Evolutionary conservation across 2,113 vertebrate genomes (phyloP).

Genomic region (Todiramphus saurophagus): DNA sequence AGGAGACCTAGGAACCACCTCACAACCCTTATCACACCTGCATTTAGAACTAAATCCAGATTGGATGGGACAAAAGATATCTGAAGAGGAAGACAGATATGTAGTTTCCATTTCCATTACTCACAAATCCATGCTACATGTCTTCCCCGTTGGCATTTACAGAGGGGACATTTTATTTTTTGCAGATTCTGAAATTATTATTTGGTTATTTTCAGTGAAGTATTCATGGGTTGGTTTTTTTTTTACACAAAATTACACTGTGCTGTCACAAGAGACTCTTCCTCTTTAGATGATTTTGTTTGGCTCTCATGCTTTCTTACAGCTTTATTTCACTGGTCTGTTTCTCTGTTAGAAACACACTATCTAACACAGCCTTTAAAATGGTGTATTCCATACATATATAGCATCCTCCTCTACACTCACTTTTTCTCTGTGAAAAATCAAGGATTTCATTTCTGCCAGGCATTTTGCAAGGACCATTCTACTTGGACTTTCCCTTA

Average conservation of each 20-base stretch:
- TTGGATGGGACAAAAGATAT: background rate
- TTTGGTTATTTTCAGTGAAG: background rate
- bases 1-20: background rate
- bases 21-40: background rate
- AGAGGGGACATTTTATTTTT: background rate
- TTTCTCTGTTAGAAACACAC: constrained; percentile 3
- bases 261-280: background rate
- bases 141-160: background rate
- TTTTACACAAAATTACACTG: background rate
- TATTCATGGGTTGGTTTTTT: background rate
- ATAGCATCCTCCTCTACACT: constrained; percentile 9
- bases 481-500: background rate
- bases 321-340: constrained; percentile 13
- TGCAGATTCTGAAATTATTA: background rate
- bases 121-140: background rate
- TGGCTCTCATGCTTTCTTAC: background rate
- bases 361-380: constrained; percentile 14
- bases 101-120: background rate
- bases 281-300: constrained; percentile 1
- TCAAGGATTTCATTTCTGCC: background rate
- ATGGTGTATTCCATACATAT: background rate
- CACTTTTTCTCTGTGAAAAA: background rate
- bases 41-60: background rate
- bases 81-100: background rate
- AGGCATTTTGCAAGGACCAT: background rate